These are phyloP conservation scores for Fragariocoptes setiger DNA, from an alignment of 1,140 invertebrate genomes.

Conservation along the genomic window DNA sequence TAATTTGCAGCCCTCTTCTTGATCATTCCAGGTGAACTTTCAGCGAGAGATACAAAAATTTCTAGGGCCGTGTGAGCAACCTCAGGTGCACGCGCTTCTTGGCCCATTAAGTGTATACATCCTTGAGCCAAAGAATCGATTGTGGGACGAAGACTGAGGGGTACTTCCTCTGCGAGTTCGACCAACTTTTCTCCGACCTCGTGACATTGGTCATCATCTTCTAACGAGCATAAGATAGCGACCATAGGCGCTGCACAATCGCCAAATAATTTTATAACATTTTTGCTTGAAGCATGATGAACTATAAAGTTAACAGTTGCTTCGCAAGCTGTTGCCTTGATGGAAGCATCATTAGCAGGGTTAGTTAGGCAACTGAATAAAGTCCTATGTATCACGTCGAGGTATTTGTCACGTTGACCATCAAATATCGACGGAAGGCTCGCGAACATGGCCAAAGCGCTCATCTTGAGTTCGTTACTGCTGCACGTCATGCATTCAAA, in stretches of 20 bases:
- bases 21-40: conserved; percentile 78
- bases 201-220: conserved; percentile 50
- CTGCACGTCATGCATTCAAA: too few relatives aligned
- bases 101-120: conserved; percentile 46
- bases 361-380: neutral
- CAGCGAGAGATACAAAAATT: conserved; percentile 67
- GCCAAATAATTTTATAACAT: conserved; percentile 50
- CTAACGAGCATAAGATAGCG: conserved; percentile 14
- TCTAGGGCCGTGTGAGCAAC: conserved; percentile 72
- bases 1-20: conserved; percentile 49
- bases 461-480: too few relatives aligned
- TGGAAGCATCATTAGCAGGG: neutral
- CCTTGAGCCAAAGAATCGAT: conserved; percentile 56
- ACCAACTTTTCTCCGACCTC: conserved; percentile 59
- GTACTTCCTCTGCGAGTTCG: conserved; percentile 64
- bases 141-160: conserved; percentile 62
- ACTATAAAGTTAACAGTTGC: conserved; percentile 48
- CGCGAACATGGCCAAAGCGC: too few relatives aligned
- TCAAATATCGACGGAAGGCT: too few relatives aligned
- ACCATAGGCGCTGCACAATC: conserved; percentile 47
- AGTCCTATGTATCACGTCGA: neutral
- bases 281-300: conserved; percentile 55
- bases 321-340: too few relatives aligned
- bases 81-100: conserved; percentile 36
- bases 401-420: too few relatives aligned